phyloP scores from a whole-genome alignment of 2,797 vertebrate species.

The Tadarida brasiliensis region DNA sequence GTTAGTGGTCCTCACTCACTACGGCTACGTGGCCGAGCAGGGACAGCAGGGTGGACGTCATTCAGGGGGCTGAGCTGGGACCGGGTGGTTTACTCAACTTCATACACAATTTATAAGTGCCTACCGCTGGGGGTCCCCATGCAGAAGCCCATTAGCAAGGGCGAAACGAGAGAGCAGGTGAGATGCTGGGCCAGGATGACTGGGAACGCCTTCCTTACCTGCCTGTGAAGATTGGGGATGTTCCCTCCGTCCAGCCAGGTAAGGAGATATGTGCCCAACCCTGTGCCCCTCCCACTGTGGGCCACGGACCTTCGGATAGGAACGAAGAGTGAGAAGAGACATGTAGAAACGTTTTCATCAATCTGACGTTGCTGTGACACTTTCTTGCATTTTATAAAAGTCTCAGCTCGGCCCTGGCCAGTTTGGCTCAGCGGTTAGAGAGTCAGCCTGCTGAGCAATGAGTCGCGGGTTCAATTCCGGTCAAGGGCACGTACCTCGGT shows the following conservation, averaged over 20 bases:
- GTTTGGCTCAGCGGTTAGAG: too few species aligned
- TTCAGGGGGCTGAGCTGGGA: background rate
- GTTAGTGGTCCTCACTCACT: background rate
- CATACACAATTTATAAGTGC: background rate
- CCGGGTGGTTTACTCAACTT: background rate
- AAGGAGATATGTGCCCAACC: background rate
- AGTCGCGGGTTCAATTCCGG: too few species aligned
- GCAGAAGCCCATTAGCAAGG: background rate
- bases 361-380: background rate
- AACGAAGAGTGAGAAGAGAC: background rate
- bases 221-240: background rate
- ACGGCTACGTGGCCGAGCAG: background rate
- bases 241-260: background rate
- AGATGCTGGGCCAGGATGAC: background rate
- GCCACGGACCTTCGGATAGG: background rate
- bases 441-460: too few species aligned
- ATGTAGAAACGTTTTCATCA: background rate
- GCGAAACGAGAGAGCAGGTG: background rate
- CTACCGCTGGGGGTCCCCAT: background rate
- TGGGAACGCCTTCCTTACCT: background rate
- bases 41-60: background rate
- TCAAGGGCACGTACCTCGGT: too few species aligned
- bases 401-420: background rate
- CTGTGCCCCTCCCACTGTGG: background rate
- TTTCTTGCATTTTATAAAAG: slow-evolving; percentile 44